Evolutionary conservation across 2,888 invertebrate species (phyloP).

Genomic region (Andrena trimmerana): DNA sequence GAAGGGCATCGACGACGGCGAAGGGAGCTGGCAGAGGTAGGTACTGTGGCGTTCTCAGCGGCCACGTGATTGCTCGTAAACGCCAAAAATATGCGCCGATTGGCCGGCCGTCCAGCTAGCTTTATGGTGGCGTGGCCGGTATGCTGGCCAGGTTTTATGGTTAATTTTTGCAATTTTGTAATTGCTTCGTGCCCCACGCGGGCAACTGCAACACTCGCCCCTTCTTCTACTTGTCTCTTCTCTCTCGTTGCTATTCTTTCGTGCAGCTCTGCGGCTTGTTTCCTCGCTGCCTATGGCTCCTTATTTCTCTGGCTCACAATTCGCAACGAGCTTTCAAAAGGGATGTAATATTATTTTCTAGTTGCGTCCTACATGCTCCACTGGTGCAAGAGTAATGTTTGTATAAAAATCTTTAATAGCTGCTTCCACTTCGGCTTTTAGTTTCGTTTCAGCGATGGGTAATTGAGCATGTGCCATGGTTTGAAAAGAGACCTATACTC

Average conservation of each 20-base stretch:
- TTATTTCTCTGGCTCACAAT: background rate
- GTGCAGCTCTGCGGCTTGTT: background rate
- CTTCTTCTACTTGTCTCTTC: background rate
- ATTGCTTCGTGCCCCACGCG: constrained; percentile 73
- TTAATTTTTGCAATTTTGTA: constrained; percentile 83
- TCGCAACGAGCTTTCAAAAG: background rate
- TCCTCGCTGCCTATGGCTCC: background rate
- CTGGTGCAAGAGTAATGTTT: too few relatives aligned
- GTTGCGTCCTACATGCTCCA: too few relatives aligned
- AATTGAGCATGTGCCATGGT: too few relatives aligned
- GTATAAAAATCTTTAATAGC: background rate
- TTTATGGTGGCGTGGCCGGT: constrained; percentile 76
- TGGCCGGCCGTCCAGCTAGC: constrained; percentile 77
- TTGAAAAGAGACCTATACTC: background rate
- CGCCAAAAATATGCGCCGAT: constrained; percentile 84
- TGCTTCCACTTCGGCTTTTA: background rate
- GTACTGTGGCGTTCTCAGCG: constrained; percentile 60
- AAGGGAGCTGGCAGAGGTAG: constrained; percentile 40
- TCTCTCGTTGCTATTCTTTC: background rate
- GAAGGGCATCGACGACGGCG: constrained; percentile 41
- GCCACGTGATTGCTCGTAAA: constrained; percentile 84
- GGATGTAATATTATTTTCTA: background rate
- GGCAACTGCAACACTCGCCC: constrained; percentile 52
- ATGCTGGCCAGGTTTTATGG: constrained; percentile 78
- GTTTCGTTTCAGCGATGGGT: background rate